Base-by-base conservation (phyloP, 2,797 vertebrate genomes). In the Coreius guichenoti region DNA sequence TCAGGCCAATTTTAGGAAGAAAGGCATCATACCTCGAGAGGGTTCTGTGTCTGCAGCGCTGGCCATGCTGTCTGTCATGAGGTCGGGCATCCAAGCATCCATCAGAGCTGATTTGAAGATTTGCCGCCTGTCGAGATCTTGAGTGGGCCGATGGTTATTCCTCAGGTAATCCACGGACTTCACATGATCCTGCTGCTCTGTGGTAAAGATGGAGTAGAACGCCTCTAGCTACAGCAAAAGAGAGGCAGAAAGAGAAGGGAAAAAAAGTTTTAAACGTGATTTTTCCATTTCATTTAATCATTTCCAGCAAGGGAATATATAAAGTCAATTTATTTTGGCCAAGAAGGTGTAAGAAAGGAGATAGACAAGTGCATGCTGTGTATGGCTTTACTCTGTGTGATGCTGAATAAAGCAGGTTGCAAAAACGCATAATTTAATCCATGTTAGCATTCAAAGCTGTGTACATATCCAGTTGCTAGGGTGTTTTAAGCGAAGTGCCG, bases 121-220 rank as follows among this genome's bases (percentile, higher is more conserved):
- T 43, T 95, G 94, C 87, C 98, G 95, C 88, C 92, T 93, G 87
- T 96, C 94, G 80, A 98, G 95, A 2, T 33, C 89, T 92, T 99
- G 98, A 94, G 94, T 95, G 12, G 97, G 98, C 33, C 98, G 94
- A 89, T 98, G 98, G 95, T 99, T 99, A 91, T 99, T 99, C 92
- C 97, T 95, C 93, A 99, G 95, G 92, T 99, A 98, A 83, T 99
- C 98, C 84, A 99, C 97, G 0, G 98, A 98, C 91, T 99, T 99
- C 89, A 99, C 98, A 0, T 99, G 98, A 92, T 99, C 98, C 92
- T 99, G 98, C 92, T 99, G 98, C 91, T 99, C 98, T 0, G 98
- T 99, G 85, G 98, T 99, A 91, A 99, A 98, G 94, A 99, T 99
- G 91, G 97, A 98, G 92, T 99, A 99, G 93, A 99, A 99, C 0